Percentiles rank a stretch among this genome's conserved stretches.
Evolutionary conservation across 2,797 vertebrate genomes (phyloP).

Genomic region (Balearica regulorum): DNA sequence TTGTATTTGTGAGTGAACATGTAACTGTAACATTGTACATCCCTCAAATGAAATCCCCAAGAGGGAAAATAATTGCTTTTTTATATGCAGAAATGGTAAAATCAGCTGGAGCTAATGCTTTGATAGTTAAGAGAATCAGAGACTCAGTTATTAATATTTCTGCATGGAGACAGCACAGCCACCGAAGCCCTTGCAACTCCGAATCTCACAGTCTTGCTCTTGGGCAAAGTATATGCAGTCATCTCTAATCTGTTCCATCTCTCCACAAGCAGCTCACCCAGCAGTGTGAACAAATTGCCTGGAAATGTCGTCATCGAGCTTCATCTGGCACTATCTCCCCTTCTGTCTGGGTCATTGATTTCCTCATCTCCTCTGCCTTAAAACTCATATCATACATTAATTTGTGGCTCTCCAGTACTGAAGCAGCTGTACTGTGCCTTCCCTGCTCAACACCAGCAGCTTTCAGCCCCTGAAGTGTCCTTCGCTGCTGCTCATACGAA

Average conservation of each 20-base stretch:
- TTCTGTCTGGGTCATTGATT: constrained; percentile 59
- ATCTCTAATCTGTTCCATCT: constrained; percentile 45
- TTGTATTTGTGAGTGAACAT: not conserved
- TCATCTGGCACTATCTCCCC: constrained; percentile 40
- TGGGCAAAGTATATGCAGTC: not conserved
- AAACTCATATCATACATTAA: constrained; percentile 21
- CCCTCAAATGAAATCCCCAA: not conserved
- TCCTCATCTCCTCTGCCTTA: constrained; percentile 55
- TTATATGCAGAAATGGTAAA: constrained; percentile 6
- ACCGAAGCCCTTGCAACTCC: not conserved
- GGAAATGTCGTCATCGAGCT: constrained; percentile 56
- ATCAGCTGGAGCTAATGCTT: not conserved
- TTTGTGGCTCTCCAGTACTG: not conserved
- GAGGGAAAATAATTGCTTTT: constrained; percentile 19
- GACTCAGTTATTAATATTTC: constrained; percentile 14
- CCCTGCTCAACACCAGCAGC: constrained; percentile 12
- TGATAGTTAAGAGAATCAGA: constrained; percentile 8
- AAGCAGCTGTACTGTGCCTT: constrained; percentile 30
- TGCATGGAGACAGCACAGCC: not conserved
- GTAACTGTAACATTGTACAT: not conserved
- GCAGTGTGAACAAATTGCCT: constrained; percentile 48
- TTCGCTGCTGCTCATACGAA: constrained; percentile 30
- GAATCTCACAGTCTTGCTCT: constrained; percentile 1
- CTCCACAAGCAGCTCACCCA: constrained; percentile 20
- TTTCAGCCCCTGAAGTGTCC: constrained; percentile 42